Evolutionary conservation across 2,113 vertebrate species (phyloP).

Genomic region (Ictidomys tridecemlineatus): DNA sequence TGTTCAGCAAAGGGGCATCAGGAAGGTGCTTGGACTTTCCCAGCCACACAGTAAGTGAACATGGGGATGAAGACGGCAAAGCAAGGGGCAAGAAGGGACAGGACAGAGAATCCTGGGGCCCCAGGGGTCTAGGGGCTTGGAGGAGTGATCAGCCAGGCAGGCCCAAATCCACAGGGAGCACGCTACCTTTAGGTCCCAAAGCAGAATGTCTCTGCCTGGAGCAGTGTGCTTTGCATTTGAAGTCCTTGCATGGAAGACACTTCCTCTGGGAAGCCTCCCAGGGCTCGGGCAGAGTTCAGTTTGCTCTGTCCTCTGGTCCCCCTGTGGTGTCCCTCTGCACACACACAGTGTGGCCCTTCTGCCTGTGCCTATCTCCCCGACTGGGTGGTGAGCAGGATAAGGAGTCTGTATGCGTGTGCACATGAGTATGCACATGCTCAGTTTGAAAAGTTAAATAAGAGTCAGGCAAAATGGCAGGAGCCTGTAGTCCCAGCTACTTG

Average conservation of each 20-base stretch:
- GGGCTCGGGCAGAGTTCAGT: background rate
- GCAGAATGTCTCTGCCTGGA: background rate
- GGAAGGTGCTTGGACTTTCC: fast-evolving
- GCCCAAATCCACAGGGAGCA: no score
- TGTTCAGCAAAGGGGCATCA: background rate
- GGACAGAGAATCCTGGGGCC: background rate
- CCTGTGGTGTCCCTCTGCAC: background rate
- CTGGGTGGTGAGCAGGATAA: background rate
- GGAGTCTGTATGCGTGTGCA: no score
- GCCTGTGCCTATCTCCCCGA: background rate
- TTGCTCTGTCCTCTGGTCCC: no score
- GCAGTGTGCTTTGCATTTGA: background rate
- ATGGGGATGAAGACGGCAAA: background rate
- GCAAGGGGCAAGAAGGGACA: background rate
- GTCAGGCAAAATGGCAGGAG: no score
- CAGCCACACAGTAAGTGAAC: background rate
- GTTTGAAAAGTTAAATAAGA: background rate
- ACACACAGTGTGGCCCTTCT: background rate
- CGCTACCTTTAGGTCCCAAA: no score
- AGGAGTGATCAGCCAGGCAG: background rate
- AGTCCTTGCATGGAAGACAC: background rate
- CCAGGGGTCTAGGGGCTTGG: no score
- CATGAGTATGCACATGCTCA: background rate
- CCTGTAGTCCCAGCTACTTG: background rate
- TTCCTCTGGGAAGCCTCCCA: background rate